Conservation (phyloP, 2,888 invertebrate genomes). For the Mamestra brassicae region DNA sequence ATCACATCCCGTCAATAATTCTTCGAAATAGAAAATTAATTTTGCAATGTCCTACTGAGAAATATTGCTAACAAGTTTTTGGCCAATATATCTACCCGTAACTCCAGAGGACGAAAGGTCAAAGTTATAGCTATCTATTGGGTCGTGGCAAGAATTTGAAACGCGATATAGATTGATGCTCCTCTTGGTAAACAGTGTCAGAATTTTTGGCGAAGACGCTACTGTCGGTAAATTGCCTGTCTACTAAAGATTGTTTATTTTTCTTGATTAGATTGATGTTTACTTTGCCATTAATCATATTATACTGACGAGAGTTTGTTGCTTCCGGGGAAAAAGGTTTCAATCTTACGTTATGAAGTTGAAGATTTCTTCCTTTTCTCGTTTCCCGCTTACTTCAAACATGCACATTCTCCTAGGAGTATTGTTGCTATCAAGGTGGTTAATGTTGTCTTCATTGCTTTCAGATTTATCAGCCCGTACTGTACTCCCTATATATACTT, state of each 20-base stretch:
- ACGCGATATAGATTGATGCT: slow-evolving; percentile 66
- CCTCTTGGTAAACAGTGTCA: slow-evolving; percentile 61
- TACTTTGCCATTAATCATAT: slow-evolving; percentile 53
- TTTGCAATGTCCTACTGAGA: neutral
- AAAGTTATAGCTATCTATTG: slow-evolving; percentile 39
- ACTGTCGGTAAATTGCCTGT: slow-evolving; percentile 37
- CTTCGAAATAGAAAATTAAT: neutral
- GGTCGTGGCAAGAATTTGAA: slow-evolving; percentile 55
- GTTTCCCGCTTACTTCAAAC: neutral
- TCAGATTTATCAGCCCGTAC: slow-evolving; percentile 6
- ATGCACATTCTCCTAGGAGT: neutral
- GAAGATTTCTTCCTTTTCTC: neutral
- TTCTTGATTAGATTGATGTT: slow-evolving; percentile 56
- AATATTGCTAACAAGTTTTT: slow-evolving; percentile 17
- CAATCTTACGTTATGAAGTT: neutral
- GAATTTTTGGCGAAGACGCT: slow-evolving; percentile 47
- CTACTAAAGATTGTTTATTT: slow-evolving; percentile 51
- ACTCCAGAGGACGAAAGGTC: slow-evolving; percentile 44
- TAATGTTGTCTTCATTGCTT: neutral
- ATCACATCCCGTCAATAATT: neutral
- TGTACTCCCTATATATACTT: neutral
- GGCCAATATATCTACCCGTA: slow-evolving; percentile 15
- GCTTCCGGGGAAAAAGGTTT: slow-evolving; percentile 3
- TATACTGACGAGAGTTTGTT: slow-evolving; percentile 13
- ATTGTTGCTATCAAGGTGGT: too few relatives aligned